Evolutionary conservation across 2,113 vertebrate genomes (phyloP).

Genomic region (Mesocricetus auratus): DNA sequence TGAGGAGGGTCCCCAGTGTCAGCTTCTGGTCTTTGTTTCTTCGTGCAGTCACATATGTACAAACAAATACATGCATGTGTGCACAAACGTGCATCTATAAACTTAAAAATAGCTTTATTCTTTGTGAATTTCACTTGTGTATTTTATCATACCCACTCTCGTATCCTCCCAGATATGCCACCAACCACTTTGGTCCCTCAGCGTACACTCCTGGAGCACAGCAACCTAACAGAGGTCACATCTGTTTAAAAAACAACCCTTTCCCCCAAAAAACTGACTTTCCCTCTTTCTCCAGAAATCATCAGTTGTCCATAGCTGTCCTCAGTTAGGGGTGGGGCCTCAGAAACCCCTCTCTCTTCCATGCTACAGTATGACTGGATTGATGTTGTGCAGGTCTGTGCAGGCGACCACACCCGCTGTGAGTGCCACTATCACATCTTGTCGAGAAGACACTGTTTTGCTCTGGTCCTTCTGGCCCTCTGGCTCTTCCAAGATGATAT

Average conservation of each 20-base stretch:
- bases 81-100: rapidly evolving
- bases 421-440: too few relatives aligned
- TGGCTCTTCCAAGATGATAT: neutral
- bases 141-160: neutral
- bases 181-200: neutral
- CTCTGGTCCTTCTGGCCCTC: neutral
- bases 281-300: neutral
- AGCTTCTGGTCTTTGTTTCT: neutral
- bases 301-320: neutral
- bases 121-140: neutral
- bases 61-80: neutral
- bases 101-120: neutral
- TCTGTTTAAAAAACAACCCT: neutral
- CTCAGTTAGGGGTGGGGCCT: neutral
- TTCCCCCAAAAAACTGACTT: too few relatives aligned
- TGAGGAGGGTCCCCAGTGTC: neutral
- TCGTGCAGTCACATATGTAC: too few relatives aligned
- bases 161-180: neutral
- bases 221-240: neutral
- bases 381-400: neutral
- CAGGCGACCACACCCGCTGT: neutral
- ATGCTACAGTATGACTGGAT: neutral
- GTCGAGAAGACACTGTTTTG: neutral
- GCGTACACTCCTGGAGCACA: neutral
- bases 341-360: neutral